Evolutionary conservation across 2,888 invertebrate genomes (phyloP), one percentile per base, ranked within the genome.

Genomic region (Stenodera caucasica): DNA sequence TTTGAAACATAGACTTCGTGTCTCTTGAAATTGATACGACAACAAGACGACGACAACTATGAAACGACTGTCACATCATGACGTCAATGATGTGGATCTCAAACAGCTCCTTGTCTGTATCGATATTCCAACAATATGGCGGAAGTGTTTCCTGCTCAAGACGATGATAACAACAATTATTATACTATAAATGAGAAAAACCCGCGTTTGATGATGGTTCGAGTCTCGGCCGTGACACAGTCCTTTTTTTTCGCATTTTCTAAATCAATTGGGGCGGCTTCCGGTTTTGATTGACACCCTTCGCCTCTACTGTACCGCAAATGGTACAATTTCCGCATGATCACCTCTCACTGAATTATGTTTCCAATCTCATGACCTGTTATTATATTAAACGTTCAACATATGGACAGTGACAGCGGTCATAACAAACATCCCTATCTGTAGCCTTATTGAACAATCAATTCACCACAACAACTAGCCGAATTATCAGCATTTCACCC

Each of bases 1-100:
- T 77, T 76, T 76, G 75, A 75, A 74, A 61, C 66, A 40, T 40
- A 58, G 64, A 57, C 56, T 30, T 37, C 55, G 60, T 60, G 55
- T 60, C 63, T 61, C 58, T 58, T 58, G 61, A 61, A 61, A 61
- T 58, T 61, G 61, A 61, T 61, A 61, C 61, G 58, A 40, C 37
- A 40, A 40, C 37, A 40, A 40, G 37, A 40, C 33, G 37, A 18
- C 37, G 37, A 49, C 50, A 49, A 52, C 55, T 55, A 58, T 61
- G 55, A 21, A 58, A 55, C 58, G 51, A 61, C 58, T 61, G 61
- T 61, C 61, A 61, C 49, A 35, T 35, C 18, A 49, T 61, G 61
- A 61, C 61, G 55, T 58, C 61, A 61, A 61, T 61, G 51, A 51
- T 51, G 61, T 58, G 58, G 58, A 58, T 58, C 58, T 61, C 51